These are phyloP conservation scores for Lordiphosa stackelbergi DNA, from an alignment of 1,140 invertebrate genomes.

Conservation along the genomic window DNA sequence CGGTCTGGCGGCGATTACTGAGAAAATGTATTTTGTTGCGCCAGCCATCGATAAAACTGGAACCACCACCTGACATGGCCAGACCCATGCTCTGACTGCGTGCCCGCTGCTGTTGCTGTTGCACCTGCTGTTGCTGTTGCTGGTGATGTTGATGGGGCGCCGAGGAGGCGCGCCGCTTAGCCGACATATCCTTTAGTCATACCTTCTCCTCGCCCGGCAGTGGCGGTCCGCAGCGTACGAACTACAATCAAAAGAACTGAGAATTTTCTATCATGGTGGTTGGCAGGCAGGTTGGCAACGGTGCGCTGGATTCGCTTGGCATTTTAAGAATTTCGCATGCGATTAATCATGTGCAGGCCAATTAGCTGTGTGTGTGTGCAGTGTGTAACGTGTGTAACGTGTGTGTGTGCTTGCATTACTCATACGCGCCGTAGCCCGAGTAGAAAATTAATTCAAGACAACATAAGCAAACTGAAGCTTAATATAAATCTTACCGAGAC, in stretches of 20 bases:
- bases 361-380: slow-evolving; percentile 12
- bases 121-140: slow-evolving; percentile 13
- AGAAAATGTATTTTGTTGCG: slow-evolving; percentile 65
- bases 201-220: slow-evolving; percentile 77
- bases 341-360: slow-evolving; percentile 30
- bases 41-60: slow-evolving; percentile 47
- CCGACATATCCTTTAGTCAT: slow-evolving; percentile 77
- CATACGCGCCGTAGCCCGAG: slow-evolving; percentile 68
- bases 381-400: slow-evolving; percentile 8
- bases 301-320: slow-evolving; percentile 46
- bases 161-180: slow-evolving; percentile 63
- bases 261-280: slow-evolving; percentile 75
- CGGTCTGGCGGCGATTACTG: slow-evolving; percentile 49
- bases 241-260: slow-evolving; percentile 77
- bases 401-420: slow-evolving; percentile 50
- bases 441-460: slow-evolving; percentile 26
- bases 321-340: slow-evolving; percentile 18
- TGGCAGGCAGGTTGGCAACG: slow-evolving; percentile 64
- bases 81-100: slow-evolving; percentile 52
- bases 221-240: slow-evolving; percentile 76
- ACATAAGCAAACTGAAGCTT: slow-evolving; percentile 37
- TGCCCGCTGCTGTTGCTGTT: slow-evolving; percentile 27
- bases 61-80: slow-evolving; percentile 19
- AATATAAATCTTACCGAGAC: slow-evolving; percentile 84
- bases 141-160: slow-evolving; percentile 38